phyloP scores from a whole-genome alignment of 2,888 invertebrate species.

The Biston stratarius region DNA sequence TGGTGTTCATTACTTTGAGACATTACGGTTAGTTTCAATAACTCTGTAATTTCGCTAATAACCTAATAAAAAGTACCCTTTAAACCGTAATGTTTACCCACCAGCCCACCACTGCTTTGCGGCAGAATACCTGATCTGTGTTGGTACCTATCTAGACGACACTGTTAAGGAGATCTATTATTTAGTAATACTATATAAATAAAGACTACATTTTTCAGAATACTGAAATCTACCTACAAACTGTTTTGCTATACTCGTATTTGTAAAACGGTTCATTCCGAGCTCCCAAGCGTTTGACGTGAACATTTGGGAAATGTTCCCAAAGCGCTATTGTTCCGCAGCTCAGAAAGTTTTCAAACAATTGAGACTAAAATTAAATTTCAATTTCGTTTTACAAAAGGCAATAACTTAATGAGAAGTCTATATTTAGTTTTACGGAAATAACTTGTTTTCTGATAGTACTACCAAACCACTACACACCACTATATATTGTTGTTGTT shows the following conservation, averaged over 20 bases:
- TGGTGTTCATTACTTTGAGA: too few species aligned
- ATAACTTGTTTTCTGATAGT: background rate
- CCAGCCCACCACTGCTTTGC: too few species aligned
- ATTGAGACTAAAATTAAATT: conserved; percentile 3
- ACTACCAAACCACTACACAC: too few species aligned
- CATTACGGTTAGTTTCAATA: too few species aligned
- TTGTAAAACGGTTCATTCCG: background rate
- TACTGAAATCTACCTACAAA: background rate
- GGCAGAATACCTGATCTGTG: too few species aligned
- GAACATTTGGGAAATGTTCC: conserved; percentile 13
- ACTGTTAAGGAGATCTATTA: too few species aligned
- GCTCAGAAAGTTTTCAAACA: conserved; percentile 7
- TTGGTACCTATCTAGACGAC: background rate
- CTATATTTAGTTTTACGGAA: background rate
- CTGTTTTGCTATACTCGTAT: conserved; percentile 6
- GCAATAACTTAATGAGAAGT: background rate
- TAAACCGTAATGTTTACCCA: too few species aligned
- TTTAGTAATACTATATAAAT: too few species aligned
- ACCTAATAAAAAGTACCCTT: too few species aligned
- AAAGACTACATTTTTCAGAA: background rate
- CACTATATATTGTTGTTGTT: too few species aligned
- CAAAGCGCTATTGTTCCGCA: background rate
- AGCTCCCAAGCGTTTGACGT: conserved; percentile 4
- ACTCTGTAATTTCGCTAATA: too few species aligned
- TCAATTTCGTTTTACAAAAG: background rate